These are phyloP conservation scores for Deilephila porcellus DNA, from an alignment of 2,888 invertebrate genomes.

Conservation along the genomic window DNA sequence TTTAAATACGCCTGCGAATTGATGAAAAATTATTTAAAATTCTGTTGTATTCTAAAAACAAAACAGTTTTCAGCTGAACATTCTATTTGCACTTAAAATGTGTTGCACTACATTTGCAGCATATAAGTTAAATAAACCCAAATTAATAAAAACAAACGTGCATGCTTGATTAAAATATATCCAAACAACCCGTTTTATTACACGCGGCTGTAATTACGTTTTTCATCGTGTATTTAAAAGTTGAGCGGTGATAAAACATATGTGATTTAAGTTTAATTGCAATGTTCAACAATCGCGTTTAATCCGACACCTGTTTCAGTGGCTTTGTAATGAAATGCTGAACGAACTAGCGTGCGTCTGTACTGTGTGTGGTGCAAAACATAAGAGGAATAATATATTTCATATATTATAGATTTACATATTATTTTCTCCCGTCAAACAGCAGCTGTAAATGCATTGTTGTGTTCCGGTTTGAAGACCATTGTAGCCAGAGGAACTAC, in stretches of 20 bases:
- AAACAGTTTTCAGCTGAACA: no score
- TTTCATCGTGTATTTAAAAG: slow-evolving; percentile 13
- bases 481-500: no score
- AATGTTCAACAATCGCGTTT: slow-evolving; percentile 37
- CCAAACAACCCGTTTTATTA: not conserved
- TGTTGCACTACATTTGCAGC: no score
- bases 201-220: not conserved
- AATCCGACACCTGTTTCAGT: slow-evolving; percentile 45
- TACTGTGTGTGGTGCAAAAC: slow-evolving; percentile 15
- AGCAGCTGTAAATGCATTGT: not conserved
- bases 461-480: no score
- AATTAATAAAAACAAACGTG: not conserved
- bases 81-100: no score
- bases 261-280: slow-evolving; percentile 30
- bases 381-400: not conserved
- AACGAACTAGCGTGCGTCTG: slow-evolving; percentile 43
- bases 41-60: no score
- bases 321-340: slow-evolving; percentile 52
- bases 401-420: no score
- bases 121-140: no score
- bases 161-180: not conserved
- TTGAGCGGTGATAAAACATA: slow-evolving; percentile 23
- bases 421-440: no score
- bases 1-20: no score
- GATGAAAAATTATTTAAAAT: no score